These are phyloP conservation scores for Acrossocheilus fasciatus DNA, from an alignment of 2,797 vertebrate species.

Conservation along the genomic window DNA sequence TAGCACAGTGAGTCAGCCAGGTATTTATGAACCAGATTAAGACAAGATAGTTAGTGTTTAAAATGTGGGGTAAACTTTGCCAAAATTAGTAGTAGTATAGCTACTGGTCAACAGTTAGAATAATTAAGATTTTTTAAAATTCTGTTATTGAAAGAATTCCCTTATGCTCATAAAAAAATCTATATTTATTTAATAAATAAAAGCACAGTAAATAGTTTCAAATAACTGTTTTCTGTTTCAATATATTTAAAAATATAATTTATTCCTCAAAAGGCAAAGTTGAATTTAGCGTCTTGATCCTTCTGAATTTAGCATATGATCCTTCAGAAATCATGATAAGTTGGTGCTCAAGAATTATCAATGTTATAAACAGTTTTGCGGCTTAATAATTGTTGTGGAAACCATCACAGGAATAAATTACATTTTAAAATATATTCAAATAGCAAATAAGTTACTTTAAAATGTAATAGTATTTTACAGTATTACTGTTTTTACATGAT, in stretches of 20 bases:
- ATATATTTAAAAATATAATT: not conserved
- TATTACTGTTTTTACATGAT: not conserved
- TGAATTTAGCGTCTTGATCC: not conserved
- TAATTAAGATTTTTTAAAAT: too few species aligned
- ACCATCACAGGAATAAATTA: not conserved
- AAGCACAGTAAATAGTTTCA: not conserved
- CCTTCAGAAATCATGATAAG: not conserved
- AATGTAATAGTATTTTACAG: not conserved
- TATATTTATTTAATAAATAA: not conserved
- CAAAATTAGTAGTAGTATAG: not conserved
- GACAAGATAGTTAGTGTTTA: not conserved
- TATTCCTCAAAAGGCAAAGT: not conserved
- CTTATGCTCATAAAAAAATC: not conserved
- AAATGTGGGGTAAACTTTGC: not conserved
- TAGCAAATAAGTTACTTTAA: not conserved
- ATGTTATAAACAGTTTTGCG: not conserved
- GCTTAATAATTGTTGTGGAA: not conserved
- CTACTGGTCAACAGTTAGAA: not conserved
- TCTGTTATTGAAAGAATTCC: not conserved
- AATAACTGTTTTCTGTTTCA: not conserved
- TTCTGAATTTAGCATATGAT: too few species aligned
- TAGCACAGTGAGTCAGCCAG: constrained; percentile 7
- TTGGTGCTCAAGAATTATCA: not conserved
- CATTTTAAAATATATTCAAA: not conserved
- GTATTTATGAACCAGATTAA: constrained; percentile 7